phyloP scores from a whole-genome alignment of 2,113 vertebrate species.

The Cichladusa arquata region DNA sequence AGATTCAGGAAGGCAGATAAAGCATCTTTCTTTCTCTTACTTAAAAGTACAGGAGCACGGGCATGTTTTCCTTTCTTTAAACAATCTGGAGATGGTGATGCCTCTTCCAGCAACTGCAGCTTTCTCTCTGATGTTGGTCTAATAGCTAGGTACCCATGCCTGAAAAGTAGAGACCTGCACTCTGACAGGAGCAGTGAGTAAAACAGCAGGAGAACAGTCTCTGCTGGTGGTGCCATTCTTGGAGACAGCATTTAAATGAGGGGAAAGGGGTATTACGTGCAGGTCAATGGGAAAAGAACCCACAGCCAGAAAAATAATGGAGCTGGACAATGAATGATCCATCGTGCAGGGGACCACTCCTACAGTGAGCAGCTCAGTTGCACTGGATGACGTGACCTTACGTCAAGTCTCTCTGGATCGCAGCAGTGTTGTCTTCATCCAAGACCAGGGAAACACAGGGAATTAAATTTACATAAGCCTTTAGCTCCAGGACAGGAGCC shows the following conservation, averaged over 20 bases:
- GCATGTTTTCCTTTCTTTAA: neutral
- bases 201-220: neutral
- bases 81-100: neutral
- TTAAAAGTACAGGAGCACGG: neutral
- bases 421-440: neutral
- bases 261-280: neutral
- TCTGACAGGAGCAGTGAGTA: neutral
- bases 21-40: neutral
- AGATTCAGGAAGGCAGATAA: neutral
- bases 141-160: neutral
- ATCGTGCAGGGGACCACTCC: neutral
- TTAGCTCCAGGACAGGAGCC: neutral
- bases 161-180: neutral
- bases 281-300: neutral
- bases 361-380: fast-evolving
- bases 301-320: neutral
- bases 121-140: neutral
- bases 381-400: neutral
- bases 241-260: neutral
- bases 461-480: neutral
- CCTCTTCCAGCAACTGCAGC: neutral
- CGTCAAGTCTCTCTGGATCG: neutral
- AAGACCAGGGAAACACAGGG: neutral
- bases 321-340: neutral
- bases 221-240: neutral